A percentile compares a stretch with the other conserved stretches of the same genome.
These are phyloP conservation scores for Phlogophora meticulosa DNA, from an alignment of 2,888 invertebrate genomes.

Conservation along the genomic window DNA sequence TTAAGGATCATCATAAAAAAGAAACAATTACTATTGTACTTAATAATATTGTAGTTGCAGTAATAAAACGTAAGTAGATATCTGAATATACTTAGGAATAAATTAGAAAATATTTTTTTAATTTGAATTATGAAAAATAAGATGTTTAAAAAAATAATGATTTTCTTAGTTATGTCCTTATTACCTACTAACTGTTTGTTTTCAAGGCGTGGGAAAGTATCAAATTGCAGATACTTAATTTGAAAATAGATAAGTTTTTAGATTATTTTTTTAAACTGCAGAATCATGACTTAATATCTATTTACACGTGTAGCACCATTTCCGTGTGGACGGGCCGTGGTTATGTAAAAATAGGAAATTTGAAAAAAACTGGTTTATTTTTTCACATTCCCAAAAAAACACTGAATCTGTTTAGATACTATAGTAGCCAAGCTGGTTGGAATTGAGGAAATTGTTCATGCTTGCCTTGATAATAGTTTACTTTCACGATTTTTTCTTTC, in stretches of 20 bases:
- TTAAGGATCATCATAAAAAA: too few species aligned
- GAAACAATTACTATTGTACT: too few species aligned
- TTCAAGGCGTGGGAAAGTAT: constrained; percentile 1
- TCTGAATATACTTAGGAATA: neutral
- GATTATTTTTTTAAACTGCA: neutral
- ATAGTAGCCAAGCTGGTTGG: neutral
- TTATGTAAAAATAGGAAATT: neutral
- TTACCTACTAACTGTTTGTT: neutral
- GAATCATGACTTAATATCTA: too few species aligned
- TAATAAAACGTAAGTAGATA: neutral
- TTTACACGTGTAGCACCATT: neutral
- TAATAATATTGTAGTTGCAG: too few species aligned
- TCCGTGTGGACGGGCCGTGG: neutral
- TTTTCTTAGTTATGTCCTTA: neutral
- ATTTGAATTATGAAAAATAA: too few species aligned
- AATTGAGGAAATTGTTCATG: constrained; percentile 32
- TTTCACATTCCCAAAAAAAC: neutral
- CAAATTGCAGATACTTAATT: neutral
- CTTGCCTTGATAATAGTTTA: constrained; percentile 25
- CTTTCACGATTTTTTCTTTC: constrained; percentile 14
- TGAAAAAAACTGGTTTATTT: constrained; percentile 10
- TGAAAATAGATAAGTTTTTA: neutral
- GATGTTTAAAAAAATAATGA: neutral
- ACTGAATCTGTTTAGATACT: neutral
- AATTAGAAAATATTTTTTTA: too few species aligned